A percentile compares a stretch with the other conserved stretches of the same genome.
phyloP scores from a whole-genome alignment of 2,797 vertebrate species.

The Dipus sagitta region DNA sequence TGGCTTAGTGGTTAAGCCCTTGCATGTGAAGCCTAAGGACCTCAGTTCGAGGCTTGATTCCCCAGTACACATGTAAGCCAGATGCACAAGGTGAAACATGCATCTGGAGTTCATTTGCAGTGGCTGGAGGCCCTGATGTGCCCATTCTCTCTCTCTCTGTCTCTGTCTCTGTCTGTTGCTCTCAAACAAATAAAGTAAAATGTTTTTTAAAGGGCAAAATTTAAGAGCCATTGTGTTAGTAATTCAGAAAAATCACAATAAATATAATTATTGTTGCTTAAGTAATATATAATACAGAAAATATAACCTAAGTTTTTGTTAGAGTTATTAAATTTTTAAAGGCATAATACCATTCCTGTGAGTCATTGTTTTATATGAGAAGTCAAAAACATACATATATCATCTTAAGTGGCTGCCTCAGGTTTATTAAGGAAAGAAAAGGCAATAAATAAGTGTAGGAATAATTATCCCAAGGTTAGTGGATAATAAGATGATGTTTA shows the following conservation, averaged over 20 bases:
- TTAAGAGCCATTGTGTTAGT: background rate
- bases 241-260: background rate
- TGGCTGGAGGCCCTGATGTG: too few species aligned
- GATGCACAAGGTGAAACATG: too few species aligned
- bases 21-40: too few species aligned
- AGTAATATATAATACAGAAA: slow-evolving; percentile 35
- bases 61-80: too few species aligned
- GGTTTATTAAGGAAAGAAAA: background rate
- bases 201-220: background rate
- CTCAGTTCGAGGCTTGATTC: too few species aligned
- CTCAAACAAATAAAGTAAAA: too few species aligned
- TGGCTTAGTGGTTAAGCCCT: too few species aligned
- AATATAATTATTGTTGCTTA: background rate
- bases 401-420: background rate
- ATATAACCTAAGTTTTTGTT: background rate
- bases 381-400: background rate
- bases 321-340: slow-evolving; percentile 1
- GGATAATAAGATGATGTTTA: background rate
- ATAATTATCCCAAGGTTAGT: slow-evolving; percentile 50
- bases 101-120: too few species aligned
- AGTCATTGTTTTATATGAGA: slow-evolving; percentile 37
- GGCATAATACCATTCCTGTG: background rate
- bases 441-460: background rate
- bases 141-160: too few species aligned
- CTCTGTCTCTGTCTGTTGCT: too few species aligned